Evolutionary conservation across 2,113 vertebrate genomes (phyloP), one percentile per base, ranked within the genome.

Genomic region (Pollimyrus isidori): DNA sequence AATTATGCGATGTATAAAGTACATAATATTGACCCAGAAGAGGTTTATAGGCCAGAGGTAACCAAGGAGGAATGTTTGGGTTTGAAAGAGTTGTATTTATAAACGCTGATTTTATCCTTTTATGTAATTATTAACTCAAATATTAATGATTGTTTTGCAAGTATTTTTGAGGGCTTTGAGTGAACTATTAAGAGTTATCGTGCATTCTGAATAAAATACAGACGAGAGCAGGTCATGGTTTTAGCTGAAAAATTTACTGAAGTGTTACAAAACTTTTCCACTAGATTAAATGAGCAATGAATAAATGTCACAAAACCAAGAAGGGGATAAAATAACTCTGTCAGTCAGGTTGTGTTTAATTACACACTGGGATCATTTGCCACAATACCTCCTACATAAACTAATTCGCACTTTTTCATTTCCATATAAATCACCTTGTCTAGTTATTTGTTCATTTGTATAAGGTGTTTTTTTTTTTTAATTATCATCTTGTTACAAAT

Each of bases 261-360:
- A 69, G 62, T 69, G n/a, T 69, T 69, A 30, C n/a, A 69, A 65
- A 69, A 69, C 62, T 69, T 69, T 82, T 82, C 42, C 42, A 82
- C 39, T 82, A 45, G 5, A 39, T 82, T 82, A 82, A 82, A 82
- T 7, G 19, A 82, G 42, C 42, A 45, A 39, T 39, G 76, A 45
- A 45, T 39, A 82, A 82, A 82, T 42, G 76, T 45, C 30, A 45
- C 35, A 82, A 82, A 82, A 82, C 39, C 76, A 82, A 45, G 39
- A 82, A 82, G n/a, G 30, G 62, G n/a, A 82, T 45, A 82, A 17
- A 82, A 45, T 45, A 82, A 82, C 45, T 82, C 76, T 45, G 76
- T 82, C 76, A 82, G 35, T 82, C 76, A 82, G 76, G 7, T 82
- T 82, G 39, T 82, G 39, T 82, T 82, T 82, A 82, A 82, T 82